These are phyloP conservation scores for Zhuqinia jingwanae DNA, from an alignment of 2,888 invertebrate genomes.

Conservation along the genomic window DNA sequence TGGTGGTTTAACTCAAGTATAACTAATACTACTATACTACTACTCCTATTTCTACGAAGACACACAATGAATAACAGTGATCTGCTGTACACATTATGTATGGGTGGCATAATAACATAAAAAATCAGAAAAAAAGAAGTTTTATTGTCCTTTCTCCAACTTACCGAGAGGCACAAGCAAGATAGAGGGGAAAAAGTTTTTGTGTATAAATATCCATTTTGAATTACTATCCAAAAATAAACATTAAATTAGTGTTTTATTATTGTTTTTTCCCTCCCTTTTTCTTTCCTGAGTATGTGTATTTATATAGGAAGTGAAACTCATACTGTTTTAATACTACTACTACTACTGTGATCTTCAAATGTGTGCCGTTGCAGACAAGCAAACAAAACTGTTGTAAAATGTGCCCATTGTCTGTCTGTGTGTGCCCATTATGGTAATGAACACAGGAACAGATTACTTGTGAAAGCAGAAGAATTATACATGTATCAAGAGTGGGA, in stretches of 20 bases:
- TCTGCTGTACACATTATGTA: not conserved
- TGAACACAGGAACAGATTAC: constrained; percentile 5
- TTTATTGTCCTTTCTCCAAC: constrained; percentile 20
- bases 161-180: not conserved
- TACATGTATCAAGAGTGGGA: no score
- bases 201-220: constrained; percentile 40
- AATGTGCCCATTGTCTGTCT: not conserved
- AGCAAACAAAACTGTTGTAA: constrained; percentile 3
- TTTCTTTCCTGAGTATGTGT: not conserved
- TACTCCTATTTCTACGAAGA: no score
- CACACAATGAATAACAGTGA: not conserved
- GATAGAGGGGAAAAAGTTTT: not conserved
- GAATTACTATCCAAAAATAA: constrained; percentile 50
- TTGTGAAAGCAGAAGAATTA: constrained; percentile 24
- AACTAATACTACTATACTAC: not conserved
- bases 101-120: constrained; percentile 1
- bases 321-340: not conserved
- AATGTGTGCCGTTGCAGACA: not conserved
- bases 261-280: constrained; percentile 34
- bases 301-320: not conserved
- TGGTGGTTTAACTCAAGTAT: not conserved
- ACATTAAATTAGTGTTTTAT: constrained; percentile 61
- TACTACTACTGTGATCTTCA: constrained; percentile 10
- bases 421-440: not conserved
- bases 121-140: constrained; percentile 19